These are phyloP conservation scores for Anhinga anhinga DNA, from an alignment of 2,113 vertebrate genomes.

Conservation along the genomic window DNA sequence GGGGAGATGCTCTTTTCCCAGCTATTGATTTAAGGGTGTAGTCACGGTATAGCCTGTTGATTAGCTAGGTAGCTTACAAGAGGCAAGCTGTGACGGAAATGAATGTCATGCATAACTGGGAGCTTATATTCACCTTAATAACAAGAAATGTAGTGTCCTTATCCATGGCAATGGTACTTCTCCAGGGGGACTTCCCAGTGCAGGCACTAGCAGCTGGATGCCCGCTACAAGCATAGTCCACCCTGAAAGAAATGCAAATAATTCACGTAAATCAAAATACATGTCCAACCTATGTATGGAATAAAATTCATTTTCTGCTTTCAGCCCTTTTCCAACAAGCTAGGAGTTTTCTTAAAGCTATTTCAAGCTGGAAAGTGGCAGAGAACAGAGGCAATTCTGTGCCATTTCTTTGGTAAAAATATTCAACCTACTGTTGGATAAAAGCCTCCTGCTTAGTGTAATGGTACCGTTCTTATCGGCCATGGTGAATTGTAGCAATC, in stretches of 20 bases:
- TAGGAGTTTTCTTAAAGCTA: neutral
- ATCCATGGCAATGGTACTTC: neutral
- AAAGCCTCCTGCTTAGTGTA: neutral
- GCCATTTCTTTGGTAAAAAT: neutral
- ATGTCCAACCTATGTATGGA: neutral
- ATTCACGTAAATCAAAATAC: neutral
- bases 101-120: neutral
- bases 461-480: neutral
- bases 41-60: neutral
- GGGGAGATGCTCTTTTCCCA: neutral
- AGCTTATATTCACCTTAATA: neutral
- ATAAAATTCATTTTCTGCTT: neutral
- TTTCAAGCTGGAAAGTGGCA: neutral
- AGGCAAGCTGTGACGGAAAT: neutral
- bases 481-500: neutral
- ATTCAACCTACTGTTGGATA: neutral
- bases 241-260: neutral
- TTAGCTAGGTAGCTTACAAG: neutral
- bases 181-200: neutral
- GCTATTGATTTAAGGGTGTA: neutral
- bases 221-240: neutral
- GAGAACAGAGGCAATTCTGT: neutral
- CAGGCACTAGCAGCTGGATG: neutral
- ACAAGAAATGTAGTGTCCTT: neutral
- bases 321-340: neutral